These are phyloP conservation scores for Anhinga rufa DNA, from an alignment of 2,113 vertebrate genomes.

Conservation along the genomic window DNA sequence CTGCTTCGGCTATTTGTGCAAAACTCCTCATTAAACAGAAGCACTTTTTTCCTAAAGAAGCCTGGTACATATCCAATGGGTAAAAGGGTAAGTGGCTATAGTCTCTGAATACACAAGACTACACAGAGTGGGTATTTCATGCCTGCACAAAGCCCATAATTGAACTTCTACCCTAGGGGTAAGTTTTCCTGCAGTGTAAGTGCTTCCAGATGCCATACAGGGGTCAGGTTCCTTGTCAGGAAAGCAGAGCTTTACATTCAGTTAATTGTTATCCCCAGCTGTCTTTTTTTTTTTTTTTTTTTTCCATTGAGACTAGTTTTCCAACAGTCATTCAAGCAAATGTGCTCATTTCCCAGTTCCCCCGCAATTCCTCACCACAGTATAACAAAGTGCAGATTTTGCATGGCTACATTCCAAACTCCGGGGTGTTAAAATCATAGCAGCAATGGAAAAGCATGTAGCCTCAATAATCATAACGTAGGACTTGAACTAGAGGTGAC, in stretches of 20 bases:
- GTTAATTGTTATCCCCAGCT: slow-evolving; percentile 30
- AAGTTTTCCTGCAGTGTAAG: slow-evolving; percentile 28
- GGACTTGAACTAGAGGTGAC: not conserved
- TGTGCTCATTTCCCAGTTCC: slow-evolving; percentile 34
- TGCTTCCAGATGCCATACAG: slow-evolving; percentile 7
- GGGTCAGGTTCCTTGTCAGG: slow-evolving; percentile 10
- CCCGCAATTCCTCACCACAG: not conserved
- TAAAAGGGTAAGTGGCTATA: slow-evolving; percentile 34
- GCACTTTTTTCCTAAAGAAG: not conserved
- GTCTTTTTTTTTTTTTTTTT: not conserved
- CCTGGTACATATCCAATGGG: not conserved
- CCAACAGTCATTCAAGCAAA: slow-evolving; percentile 32
- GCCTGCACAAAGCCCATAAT: slow-evolving; percentile 35
- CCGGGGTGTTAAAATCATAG: not conserved
- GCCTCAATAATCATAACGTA: not conserved
- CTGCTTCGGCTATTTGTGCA: not conserved
- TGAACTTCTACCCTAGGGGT: slow-evolving; percentile 50
- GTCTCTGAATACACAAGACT: not conserved
- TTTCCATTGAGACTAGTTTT: not conserved
- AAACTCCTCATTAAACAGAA: slow-evolving; percentile 21
- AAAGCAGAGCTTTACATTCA: slow-evolving; percentile 36
- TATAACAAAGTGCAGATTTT: slow-evolving; percentile 24
- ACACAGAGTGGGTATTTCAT: slow-evolving; percentile 2
- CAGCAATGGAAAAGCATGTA: slow-evolving; percentile 1
- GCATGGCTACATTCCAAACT: slow-evolving; percentile 15